A percentile compares a stretch with the other conserved stretches of the same genome.
phyloP scores from a whole-genome alignment of 2,113 vertebrate species.

The Corydoras sp. region DNA sequence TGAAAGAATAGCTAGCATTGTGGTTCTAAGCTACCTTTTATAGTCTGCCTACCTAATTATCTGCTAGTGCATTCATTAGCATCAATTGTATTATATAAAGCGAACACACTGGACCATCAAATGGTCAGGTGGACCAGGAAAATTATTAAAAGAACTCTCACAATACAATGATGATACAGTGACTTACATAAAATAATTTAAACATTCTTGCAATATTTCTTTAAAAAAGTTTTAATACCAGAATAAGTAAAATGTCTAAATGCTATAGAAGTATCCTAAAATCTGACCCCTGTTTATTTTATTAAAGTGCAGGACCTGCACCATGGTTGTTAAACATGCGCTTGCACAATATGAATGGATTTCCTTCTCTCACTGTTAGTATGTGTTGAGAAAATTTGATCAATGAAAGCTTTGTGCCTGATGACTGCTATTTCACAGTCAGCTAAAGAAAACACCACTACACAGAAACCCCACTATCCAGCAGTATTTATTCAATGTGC shows the following conservation, averaged over 20 bases:
- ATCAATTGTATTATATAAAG: no score
- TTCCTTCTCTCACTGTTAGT: conserved; percentile 48
- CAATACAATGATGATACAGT: no score
- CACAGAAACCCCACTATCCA: conserved; percentile 55
- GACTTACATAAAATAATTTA: no score
- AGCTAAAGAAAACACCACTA: conserved; percentile 57
- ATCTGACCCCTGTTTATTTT: conserved; percentile 60
- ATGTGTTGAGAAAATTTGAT: conserved; percentile 57
- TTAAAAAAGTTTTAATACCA: background rate
- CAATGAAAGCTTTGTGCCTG: conserved; percentile 66
- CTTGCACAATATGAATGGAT: conserved; percentile 49
- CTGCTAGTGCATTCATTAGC: conserved; percentile 46
- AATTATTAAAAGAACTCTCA: no score
- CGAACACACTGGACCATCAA: no score
- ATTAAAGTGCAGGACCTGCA: conserved; percentile 46
- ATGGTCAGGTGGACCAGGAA: no score
- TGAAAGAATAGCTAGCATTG: conserved; percentile 58
- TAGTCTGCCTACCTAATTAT: conserved; percentile 60
- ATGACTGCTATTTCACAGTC: conserved; percentile 52
- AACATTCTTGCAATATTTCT: background rate
- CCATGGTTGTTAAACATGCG: conserved; percentile 54
- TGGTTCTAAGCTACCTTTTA: conserved; percentile 55
- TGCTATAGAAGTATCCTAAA: conserved; percentile 45
- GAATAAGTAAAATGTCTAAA: background rate
- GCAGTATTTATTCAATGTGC: conserved; percentile 55